phyloP scores from a whole-genome alignment of 2,888 invertebrate species.

The Cosmia pyralina region DNA sequence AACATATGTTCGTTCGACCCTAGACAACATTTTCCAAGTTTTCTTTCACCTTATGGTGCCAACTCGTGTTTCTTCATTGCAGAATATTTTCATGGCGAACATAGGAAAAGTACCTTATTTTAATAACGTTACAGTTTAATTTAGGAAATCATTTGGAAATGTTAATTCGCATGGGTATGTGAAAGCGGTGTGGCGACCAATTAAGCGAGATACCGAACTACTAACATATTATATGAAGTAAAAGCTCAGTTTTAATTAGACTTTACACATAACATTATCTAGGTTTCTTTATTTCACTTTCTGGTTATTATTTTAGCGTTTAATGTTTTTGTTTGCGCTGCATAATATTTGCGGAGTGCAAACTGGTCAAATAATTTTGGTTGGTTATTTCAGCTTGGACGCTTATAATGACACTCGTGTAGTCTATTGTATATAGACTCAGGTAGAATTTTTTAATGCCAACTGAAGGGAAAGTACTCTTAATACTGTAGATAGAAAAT shows the following conservation, averaged over 20 bases:
- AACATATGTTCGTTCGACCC: constrained; percentile 57
- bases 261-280: constrained; percentile 18
- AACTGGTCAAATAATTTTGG: constrained; percentile 8
- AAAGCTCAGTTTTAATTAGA: constrained; percentile 51
- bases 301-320: constrained; percentile 57
- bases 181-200: constrained; percentile 53
- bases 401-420: background rate
- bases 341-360: constrained; percentile 31
- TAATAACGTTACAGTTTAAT: constrained; percentile 42
- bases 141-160: constrained; percentile 24
- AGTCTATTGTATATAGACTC: no score
- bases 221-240: constrained; percentile 22
- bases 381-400: background rate
- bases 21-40: constrained; percentile 62
- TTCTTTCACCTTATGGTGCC: constrained; percentile 58
- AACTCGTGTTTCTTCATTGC: constrained; percentile 40
- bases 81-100: constrained; percentile 17
- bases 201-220: constrained; percentile 43
- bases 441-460: no score
- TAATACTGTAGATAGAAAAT: no score
- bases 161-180: constrained; percentile 41
- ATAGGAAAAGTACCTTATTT: constrained; percentile 27
- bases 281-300: constrained; percentile 58
- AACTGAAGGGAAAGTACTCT: no score
- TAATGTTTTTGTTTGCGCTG: constrained; percentile 43